Evolutionary conservation across 2,113 vertebrate species (phyloP), one percentile per base, ranked within the genome.

Genomic region (Stigmatopora argus): DNA sequence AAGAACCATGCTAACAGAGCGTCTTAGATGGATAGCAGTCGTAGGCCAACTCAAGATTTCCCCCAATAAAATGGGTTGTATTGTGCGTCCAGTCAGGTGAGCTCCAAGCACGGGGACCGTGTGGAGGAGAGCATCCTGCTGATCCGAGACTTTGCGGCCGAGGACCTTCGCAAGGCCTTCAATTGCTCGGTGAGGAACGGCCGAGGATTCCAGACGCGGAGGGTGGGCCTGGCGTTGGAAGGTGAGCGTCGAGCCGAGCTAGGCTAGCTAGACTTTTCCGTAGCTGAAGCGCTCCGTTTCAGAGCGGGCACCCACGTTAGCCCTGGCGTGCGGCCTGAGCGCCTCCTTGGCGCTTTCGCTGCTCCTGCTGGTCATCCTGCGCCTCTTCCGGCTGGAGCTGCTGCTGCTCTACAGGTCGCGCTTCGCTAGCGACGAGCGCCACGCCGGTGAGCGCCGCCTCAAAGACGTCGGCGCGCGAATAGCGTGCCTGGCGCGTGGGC

Each of bases 341-440:
- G 91, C 89, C 4, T 94, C 92, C 0, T 83, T 98, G 73, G 74
- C 94, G 52, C 86, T 98, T 0, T 88, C 95, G 58, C 86, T 97
- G 69, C 65, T 93, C 15, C 89, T 97, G 66, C 94, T 96, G 8
- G 81, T 94, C 3, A 0, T 96, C 31, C 98, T 97, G 79, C 95
- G 95, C 0, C 89, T 96, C 38, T 99, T 95, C 83, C 95, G 95
- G 94, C 79, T 99, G 63, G 96, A 99, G 83, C 90, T 98, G 86
- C 93, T 97, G 73, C 90, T 99, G 53, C 91, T 99, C 72, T 99
- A 99, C 47, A 90, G 97, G 7, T 94, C 94, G 79, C 93, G 96
- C 84, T 99, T 98, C 73, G 94, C 95, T 73, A 93, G 93, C 0
- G 94, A 97, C 48, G 96, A 97, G 90, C 91, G 93, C 1, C 89